Evolutionary conservation across 2,113 vertebrate genomes (phyloP), one percentile per base, ranked within the genome.

Genomic region (Pluvianellus socialis): DNA sequence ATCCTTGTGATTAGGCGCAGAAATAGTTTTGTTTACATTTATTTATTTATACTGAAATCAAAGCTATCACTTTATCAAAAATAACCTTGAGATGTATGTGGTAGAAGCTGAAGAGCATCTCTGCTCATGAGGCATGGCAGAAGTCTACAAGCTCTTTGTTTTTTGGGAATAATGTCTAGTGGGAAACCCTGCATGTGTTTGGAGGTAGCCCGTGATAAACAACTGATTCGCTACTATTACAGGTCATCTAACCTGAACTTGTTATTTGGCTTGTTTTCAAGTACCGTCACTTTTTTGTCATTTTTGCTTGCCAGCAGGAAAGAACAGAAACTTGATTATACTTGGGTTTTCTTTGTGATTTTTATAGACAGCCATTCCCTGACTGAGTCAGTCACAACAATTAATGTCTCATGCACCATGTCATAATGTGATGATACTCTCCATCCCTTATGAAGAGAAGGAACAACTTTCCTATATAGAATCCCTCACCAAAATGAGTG

Each of bases 101-200:
- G 91, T 20, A 81, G 85, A 96, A 84, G 50, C 12, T 65, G 56
- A 96, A 94, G 62, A 80, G 62, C 90, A 33, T 49, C 23, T 80
- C 80, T 66, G 33, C 9, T 87, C 32, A 50, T n/a, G 40, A 91
- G 45, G 5, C 15, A 65, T 12, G 18, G 21, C 22, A 30, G 42
- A 88, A 83, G 14, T 87, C 56, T 81, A 62, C 24, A 52, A 52
- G 50, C 12, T 92, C 66, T 90, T 73, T 92, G 32, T 45, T 63
- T 91, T 91, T 17, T 66, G 24, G 16, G 47, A 74, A n/a, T 9
- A 24, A 67, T 47, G 66, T 56, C 79, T 75, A 88, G 10, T 86
- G 44, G 33, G 40, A 93, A 85, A 72, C 14, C 13, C 45, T 79
- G 24, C 14, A 92, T 94, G 18, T 79, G 28, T 71, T 79, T 91